Conservation (phyloP, 2,113 vertebrate genomes). For the Phrynosoma blainvillii region DNA sequence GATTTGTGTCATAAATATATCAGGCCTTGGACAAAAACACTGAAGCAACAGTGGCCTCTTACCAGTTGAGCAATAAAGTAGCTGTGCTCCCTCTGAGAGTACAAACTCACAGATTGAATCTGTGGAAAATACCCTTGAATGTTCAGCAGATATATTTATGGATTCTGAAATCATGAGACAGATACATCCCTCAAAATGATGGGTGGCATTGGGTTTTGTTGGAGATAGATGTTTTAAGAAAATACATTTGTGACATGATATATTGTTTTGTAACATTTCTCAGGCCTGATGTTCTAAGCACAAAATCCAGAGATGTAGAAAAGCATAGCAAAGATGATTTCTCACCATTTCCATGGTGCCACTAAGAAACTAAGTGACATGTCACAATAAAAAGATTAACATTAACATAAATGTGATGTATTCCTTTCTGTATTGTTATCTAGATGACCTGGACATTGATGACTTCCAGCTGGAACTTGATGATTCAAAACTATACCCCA, state of each 20-base stretch:
- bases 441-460: constrained; percentile 91
- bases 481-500: constrained; percentile 86
- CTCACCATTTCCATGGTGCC: not conserved
- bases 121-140: not conserved
- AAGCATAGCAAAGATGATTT: not conserved
- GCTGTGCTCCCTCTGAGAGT: not conserved
- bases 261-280: not conserved
- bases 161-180: not conserved
- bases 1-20: not conserved
- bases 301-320: not conserved
- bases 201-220: not conserved
- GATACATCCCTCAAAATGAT: not conserved
- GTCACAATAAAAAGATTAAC: not conserved
- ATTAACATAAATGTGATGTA: not conserved
- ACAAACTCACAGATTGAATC: not conserved
- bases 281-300: not conserved
- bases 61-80: not conserved
- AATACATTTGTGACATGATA: not conserved
- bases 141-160: not conserved
- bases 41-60: not conserved
- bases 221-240: not conserved
- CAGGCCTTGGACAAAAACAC: not conserved
- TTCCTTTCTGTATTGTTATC: constrained; percentile 34
- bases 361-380: not conserved
- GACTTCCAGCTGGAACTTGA: constrained; percentile 89